phyloP scores from a whole-genome alignment of 2,797 vertebrate genomes.

The Iguana delicatissima region DNA sequence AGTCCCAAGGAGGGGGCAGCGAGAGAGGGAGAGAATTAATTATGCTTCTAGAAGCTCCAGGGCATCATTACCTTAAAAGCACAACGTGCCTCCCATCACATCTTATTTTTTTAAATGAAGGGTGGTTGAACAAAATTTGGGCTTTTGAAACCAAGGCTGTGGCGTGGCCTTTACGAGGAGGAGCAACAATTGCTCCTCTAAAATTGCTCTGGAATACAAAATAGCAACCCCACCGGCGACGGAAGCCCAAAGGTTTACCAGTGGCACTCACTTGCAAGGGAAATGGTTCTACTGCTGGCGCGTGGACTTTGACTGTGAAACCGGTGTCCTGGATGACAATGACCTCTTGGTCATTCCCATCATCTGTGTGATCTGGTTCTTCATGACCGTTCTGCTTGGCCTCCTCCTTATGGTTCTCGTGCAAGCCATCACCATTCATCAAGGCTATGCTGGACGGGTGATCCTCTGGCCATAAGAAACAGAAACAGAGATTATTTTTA shows the following conservation, averaged over 20 bases:
- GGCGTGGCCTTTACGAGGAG: too few relatives aligned
- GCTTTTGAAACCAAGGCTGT: too few relatives aligned
- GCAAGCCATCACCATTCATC: constrained; percentile 89
- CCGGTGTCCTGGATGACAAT: constrained; percentile 99
- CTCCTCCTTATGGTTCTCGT: constrained; percentile 79
- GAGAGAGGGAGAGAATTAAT: too few relatives aligned
- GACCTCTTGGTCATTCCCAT: constrained; percentile 95
- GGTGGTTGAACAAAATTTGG: too few relatives aligned
- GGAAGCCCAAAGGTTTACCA: neutral
- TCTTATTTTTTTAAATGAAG: too few relatives aligned
- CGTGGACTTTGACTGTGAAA: constrained; percentile 97
- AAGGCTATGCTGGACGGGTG: constrained; percentile 85
- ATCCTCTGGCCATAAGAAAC: constrained; percentile 73
- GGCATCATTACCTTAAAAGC: too few relatives aligned
- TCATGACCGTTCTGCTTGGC: constrained; percentile 85
- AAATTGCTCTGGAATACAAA: too few relatives aligned
- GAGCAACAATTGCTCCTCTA: too few relatives aligned
- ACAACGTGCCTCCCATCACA: too few relatives aligned
- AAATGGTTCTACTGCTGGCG: constrained; percentile 94
- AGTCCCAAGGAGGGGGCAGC: too few relatives aligned
- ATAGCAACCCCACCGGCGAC: neutral
- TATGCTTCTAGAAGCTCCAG: too few relatives aligned
- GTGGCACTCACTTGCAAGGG: constrained; percentile 89
- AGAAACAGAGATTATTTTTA: neutral
- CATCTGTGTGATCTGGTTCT: constrained; percentile 85